phyloP scores from a whole-genome alignment of 2,888 invertebrate species.

The Brachynemurus nebulosus region DNA sequence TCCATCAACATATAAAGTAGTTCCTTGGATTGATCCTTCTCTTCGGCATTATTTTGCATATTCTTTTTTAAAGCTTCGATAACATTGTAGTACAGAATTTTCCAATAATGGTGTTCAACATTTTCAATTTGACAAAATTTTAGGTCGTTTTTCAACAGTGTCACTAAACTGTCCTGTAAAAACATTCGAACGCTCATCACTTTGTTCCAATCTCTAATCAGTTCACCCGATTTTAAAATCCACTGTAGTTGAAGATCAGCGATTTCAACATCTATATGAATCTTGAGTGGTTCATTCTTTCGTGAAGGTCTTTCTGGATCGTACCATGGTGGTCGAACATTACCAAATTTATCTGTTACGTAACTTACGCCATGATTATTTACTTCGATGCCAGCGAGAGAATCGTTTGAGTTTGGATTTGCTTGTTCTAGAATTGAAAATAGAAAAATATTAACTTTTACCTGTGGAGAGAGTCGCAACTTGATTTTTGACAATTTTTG shows the following conservation, averaged over 20 bases:
- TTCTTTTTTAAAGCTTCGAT: slow-evolving; percentile 69
- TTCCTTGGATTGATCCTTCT: slow-evolving; percentile 49
- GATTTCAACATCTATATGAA: slow-evolving; percentile 44
- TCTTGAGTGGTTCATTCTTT: slow-evolving; percentile 15
- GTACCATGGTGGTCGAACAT: slow-evolving; percentile 40
- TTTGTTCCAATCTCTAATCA: slow-evolving; percentile 51
- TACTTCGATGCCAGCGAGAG: not conserved
- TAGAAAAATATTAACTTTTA: no score
- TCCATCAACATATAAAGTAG: slow-evolving; percentile 57
- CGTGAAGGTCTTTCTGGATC: slow-evolving; percentile 26
- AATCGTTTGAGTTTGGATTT: not conserved
- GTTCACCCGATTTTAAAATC: slow-evolving; percentile 42
- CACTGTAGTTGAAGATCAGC: slow-evolving; percentile 54
- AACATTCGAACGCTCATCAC: slow-evolving; percentile 47
- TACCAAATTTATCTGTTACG: slow-evolving; percentile 36
- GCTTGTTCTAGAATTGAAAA: not conserved
- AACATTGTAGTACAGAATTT: slow-evolving; percentile 74
- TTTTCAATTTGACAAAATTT: slow-evolving; percentile 79
- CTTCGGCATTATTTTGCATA: slow-evolving; percentile 43
- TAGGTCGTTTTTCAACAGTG: slow-evolving; percentile 59
- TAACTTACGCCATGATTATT: slow-evolving; percentile 17
- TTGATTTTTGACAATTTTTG: no score
- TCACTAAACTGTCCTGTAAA: slow-evolving; percentile 52
- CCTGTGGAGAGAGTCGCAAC: no score
- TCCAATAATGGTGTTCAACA: slow-evolving; percentile 85